Percentiles rank a stretch among this genome's conserved stretches.
These are phyloP conservation scores for Nesoenas mayeri DNA, from an alignment of 2,113 vertebrate species.

Conservation along the genomic window DNA sequence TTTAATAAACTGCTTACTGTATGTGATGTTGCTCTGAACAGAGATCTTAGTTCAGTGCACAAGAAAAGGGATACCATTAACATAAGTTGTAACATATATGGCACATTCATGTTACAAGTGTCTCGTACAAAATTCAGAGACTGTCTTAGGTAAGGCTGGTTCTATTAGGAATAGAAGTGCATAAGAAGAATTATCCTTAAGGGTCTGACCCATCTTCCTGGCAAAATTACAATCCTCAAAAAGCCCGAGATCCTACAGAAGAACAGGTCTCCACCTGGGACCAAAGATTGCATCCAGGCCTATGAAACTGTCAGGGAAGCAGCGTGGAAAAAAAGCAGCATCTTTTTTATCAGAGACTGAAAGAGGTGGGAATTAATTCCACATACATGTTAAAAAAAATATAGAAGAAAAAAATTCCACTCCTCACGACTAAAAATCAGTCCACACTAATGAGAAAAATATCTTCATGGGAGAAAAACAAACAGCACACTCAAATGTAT, in stretches of 20 bases:
- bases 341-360: not conserved
- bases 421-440: not conserved
- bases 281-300: not conserved
- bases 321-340: not conserved
- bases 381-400: not conserved
- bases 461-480: not conserved
- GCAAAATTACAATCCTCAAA: not conserved
- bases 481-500: not conserved
- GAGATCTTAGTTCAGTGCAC: not conserved
- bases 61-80: not conserved
- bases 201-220: not conserved
- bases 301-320: not conserved
- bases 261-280: not conserved
- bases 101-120: not conserved
- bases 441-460: not conserved
- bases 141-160: not conserved
- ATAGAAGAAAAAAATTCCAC: not conserved
- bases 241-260: not conserved
- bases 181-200: not conserved
- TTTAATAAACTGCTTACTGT: not conserved
- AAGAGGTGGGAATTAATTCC: not conserved
- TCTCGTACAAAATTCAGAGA: not conserved
- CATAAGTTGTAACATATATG: rapidly evolving
- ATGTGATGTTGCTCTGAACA: not conserved
- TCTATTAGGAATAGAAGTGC: not conserved